phyloP scores from a whole-genome alignment of 2,888 invertebrate species.

The Periphyllus acericola region DNA sequence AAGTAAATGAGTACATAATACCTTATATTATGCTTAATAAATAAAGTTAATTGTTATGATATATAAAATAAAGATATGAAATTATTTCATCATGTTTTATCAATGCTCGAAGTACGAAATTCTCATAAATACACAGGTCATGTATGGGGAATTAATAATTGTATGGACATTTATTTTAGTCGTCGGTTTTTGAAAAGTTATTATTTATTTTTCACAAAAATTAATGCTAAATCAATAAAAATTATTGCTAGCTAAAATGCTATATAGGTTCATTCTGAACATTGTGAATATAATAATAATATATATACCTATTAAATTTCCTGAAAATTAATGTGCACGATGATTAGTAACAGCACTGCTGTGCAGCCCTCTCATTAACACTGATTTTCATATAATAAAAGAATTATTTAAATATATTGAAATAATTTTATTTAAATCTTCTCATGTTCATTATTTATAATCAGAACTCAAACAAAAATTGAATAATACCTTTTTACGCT shows the following conservation, averaged over 20 bases:
- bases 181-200: no score
- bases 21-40: no score
- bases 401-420: no score
- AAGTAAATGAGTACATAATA: not conserved
- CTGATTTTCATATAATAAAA: constrained; percentile 1
- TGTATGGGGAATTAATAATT: no score
- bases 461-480: not conserved
- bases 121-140: no score
- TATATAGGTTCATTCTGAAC: not conserved
- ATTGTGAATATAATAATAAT: no score
- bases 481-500: not conserved
- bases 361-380: constrained; percentile 7
- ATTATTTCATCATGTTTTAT: not conserved
- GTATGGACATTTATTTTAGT: no score
- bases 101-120: no score
- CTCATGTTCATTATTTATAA: not conserved
- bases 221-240: no score
- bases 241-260: no score
- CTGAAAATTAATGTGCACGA: not conserved
- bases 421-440: not conserved
- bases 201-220: no score
- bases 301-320: not conserved
- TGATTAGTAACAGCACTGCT: not conserved
- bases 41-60: not conserved
- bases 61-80: not conserved